Evolutionary conservation across 2,797 vertebrate genomes (phyloP), one percentile per base, ranked within the genome.

Genomic region (Steatocranus sp.): DNA sequence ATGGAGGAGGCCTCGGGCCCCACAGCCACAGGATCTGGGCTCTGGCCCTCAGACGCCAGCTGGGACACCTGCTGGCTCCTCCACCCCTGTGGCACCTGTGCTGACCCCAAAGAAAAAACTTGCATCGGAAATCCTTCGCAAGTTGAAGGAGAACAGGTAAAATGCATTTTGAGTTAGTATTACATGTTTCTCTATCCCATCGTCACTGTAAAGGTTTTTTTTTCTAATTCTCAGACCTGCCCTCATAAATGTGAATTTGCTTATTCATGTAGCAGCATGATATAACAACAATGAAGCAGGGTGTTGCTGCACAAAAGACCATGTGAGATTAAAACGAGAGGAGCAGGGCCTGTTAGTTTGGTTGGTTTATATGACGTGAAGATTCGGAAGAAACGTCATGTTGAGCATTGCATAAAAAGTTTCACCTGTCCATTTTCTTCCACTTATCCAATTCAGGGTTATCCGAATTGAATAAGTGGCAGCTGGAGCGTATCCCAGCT

Each of bases 81-180:
- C 68, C 1, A 76, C 20, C 41, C 83, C 75, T 1, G 14, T 56
- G 20, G 53, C 51, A 25, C 84, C 92, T 25, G 89, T 87, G 78
- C 75, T 94, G 48, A 94, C 90, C 18, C 87, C 95, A 2, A 94
- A 93, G 81, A 96, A 84, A 23, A 92, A 82, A 53, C 81, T 93
- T 49, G 94, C 92, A 6, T 85, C 83, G 54, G 85, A 94, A 53
- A 73, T 95, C 83, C 78, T 96, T 4, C 38, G 30, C 3, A 92
- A 90, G 80, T 84, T 97, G 80, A 91, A 84, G 78, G 4, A 8
- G 10, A 94, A 96, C 89, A 93, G 95, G 96, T 96, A 53, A 53
- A 48, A 41, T 36, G 15, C 9, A 23, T 32, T 58, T 23, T 61
- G n/a, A 23, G 5, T 30, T 25, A 54, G 34, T 14, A 34, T 49